Evolutionary conservation across 2,797 vertebrate genomes (phyloP).

Genomic region (Gymnoscopelus braueri): DNA sequence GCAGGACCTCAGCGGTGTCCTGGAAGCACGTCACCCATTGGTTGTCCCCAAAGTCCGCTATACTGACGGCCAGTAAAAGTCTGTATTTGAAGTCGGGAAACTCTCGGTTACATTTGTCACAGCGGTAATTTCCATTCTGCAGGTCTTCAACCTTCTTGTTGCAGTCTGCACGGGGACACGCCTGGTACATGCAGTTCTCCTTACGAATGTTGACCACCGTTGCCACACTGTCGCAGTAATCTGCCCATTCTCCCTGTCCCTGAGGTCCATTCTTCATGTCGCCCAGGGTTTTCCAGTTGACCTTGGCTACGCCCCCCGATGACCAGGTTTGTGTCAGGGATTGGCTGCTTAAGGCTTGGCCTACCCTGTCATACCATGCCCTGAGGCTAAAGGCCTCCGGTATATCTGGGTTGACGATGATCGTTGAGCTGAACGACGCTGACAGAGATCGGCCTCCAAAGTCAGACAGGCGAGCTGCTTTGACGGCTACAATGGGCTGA

Average conservation of each 20-base stretch:
- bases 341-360: too few species aligned
- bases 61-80: constrained; percentile 91
- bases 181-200: constrained; percentile 94
- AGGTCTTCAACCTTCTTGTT: constrained; percentile 96
- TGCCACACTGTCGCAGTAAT: constrained; percentile 91
- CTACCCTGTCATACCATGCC: constrained; percentile 80
- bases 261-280: too few species aligned
- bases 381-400: constrained; percentile 90
- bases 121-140: constrained; percentile 90
- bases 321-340: too few species aligned
- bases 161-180: constrained; percentile 91
- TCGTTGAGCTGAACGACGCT: constrained; percentile 86
- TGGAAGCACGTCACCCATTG: constrained; percentile 99
- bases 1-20: constrained; percentile 89
- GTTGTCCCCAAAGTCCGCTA: constrained; percentile 93
- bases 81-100: constrained; percentile 94
- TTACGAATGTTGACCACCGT: constrained; percentile 90
- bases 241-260: constrained; percentile 70
- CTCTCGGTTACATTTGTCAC: constrained; percentile 92
- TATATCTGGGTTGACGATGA: constrained; percentile 91
- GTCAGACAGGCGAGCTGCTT: constrained; percentile 91
- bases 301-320: too few species aligned
- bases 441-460: constrained; percentile 92
- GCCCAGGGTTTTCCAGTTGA: too few species aligned
- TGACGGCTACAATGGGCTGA: constrained; percentile 90